Base-by-base conservation (phyloP, 2,888 invertebrate genomes). In the Epirrhoe tristata region DNA sequence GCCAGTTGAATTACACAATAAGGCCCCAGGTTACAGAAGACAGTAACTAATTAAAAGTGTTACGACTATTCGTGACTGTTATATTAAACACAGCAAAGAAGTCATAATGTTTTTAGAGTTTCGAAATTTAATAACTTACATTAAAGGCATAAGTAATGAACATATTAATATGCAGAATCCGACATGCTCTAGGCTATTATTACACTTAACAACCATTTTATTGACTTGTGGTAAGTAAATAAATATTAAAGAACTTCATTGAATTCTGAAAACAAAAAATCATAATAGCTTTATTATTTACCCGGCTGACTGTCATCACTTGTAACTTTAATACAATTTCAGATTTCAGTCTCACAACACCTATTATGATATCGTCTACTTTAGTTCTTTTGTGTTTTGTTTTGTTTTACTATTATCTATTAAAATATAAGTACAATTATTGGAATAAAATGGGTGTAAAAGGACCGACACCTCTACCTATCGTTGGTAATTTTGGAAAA, bases 401-500 rank as follows among this genome's bases (percentile, higher is more conserved):
- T 54, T 48, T 64, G 31, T 56, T 16, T 12, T 52, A 51, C 50
- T 59, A 24, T 43, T 58, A 50, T 54, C 4, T 59, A 60, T 5
- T 63, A 12, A 76, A 71, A 56, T 69, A 31, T 58, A 73, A 70
- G 58, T 74, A 72, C 50, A 71, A 59, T 52, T 77, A 74, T 61
- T 77, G 79, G 79, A 71, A 31, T n/a, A 64, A 66, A n/a, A 72
- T 64, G 63, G 75, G 74, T 14, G 67, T 79, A 0, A 69, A 59
- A 31, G 77, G 77, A 8, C 78, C 79, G 0, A 62, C 53, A 0
- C 77, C 78, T 0, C 48, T 72, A 7, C 76, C 76, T 0, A n/a
- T 77, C 6, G 56, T 76, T 4, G 78, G 79, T n/a, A 78, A 76
- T 66, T 77, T 76, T 64, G 73, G 69, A 46, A 70, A 70, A 16